Base-by-base conservation (phyloP, 2,888 invertebrate genomes). In the Palloptera scutellata region DNA sequence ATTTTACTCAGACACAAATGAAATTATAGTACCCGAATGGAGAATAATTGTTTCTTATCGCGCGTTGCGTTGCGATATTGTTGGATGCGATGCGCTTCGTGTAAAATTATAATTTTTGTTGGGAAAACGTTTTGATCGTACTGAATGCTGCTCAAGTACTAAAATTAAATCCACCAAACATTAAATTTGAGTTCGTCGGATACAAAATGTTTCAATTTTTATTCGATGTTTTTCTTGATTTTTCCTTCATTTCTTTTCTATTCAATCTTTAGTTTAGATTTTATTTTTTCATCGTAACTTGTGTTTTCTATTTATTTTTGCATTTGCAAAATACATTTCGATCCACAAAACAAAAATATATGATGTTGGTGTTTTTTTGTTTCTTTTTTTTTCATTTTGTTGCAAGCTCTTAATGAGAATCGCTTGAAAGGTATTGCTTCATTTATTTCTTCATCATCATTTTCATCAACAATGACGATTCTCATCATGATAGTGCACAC, bases 111-210 rank as follows among this genome's bases (percentile, higher is more conserved):
- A 54, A 54, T 54, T 40, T 60, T 66, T 57, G 64, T 52, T 42
- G 42, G 59, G 60, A 64, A 76, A 75, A 79, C 81, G 84, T 79
- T 80, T 84, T 81, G 80, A 81, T 82, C 84, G 80, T 81, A 83
- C 80, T 83, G 84, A 85, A 78, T 80, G 84, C 83, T 83, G 81
- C 82, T 82, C 81, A 84, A 81, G 81, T 81, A 85, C 85, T 85
- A 83, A 85, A 76, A 79, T 82, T 81, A 82, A 82, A 83, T 80
- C 75, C 78, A 78, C 75, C 75, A 79, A 79, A 59, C 59, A 59
- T 75, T 6, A 57, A 57, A 60, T 67, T 59, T 53, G 41, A 63
- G 15, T 40, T 43, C 55, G 41, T 43, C 8, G 52, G 45, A 43
- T 67, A 57, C 65, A 55, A 60, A 66, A 69, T 54, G 61, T 68